Conservation (phyloP, 2,888 invertebrate species). For the Neoaliturus tenellus region DNA sequence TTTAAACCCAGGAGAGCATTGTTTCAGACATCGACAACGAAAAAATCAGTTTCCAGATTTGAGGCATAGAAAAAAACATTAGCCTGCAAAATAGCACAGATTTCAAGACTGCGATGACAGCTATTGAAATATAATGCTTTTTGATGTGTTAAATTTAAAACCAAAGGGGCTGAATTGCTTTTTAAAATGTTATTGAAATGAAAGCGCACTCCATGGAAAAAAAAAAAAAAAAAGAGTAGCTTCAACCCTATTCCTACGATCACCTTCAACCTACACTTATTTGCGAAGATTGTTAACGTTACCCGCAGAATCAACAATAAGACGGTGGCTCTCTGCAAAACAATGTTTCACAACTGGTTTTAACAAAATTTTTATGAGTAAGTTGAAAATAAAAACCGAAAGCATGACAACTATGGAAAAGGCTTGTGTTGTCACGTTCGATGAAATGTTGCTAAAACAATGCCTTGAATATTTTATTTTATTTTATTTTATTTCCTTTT, state of each 20-base stretch:
- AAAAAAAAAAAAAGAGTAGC: slow-evolving; percentile 66
- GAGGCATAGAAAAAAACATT: neutral
- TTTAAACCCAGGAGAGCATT: neutral
- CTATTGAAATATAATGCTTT: slow-evolving; percentile 17
- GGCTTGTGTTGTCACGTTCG: slow-evolving; percentile 65
- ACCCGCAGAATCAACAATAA: slow-evolving; percentile 65
- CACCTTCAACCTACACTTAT: slow-evolving; percentile 66
- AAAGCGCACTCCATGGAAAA: slow-evolving; percentile 63
- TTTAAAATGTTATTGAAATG: slow-evolving; percentile 63
- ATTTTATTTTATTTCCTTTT: too few relatives aligned
- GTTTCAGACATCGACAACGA: neutral
- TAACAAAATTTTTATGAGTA: slow-evolving; percentile 62
- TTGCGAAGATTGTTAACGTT: slow-evolving; percentile 64
- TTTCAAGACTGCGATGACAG: slow-evolving; percentile 41
- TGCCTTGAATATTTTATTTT: too few relatives aligned
- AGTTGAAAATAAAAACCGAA: slow-evolving; percentile 62
- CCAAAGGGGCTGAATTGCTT: slow-evolving; percentile 57
- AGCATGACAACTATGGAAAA: slow-evolving; percentile 64
- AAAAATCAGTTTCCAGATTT: neutral
- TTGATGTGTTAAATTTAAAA: slow-evolving; percentile 19
- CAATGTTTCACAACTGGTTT: slow-evolving; percentile 64
- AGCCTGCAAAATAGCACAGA: slow-evolving; percentile 37
- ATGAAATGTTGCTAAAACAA: slow-evolving; percentile 65
- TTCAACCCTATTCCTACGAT: slow-evolving; percentile 67
- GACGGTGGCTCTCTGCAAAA: slow-evolving; percentile 65